phyloP scores from a whole-genome alignment of 2,113 vertebrate species.

The Alligator mississippiensis region DNA sequence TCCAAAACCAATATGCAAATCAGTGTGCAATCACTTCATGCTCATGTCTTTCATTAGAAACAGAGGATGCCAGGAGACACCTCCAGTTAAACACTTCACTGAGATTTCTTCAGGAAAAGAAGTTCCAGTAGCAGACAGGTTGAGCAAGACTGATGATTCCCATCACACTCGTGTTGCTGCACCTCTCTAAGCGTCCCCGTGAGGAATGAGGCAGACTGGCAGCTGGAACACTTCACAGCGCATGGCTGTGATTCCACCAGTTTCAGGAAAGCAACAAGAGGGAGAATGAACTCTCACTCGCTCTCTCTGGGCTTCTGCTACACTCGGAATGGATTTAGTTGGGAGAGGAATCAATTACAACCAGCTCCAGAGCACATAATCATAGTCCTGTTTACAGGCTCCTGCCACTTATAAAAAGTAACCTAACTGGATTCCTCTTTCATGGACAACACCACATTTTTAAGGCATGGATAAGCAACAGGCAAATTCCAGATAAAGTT shows the following conservation, averaged over 20 bases:
- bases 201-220: neutral
- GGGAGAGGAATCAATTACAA: neutral
- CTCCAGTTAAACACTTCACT: neutral
- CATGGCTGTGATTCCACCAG: neutral
- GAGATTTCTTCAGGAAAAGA: neutral
- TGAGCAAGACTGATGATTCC: neutral
- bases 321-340: neutral
- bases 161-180: neutral
- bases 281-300: neutral
- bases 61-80: neutral
- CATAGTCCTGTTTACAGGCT: neutral
- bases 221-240: neutral
- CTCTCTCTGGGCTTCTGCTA: neutral
- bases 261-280: neutral
- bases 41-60: neutral
- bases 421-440: neutral
- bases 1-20: neutral
- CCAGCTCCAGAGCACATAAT: neutral
- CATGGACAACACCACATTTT: conserved; percentile 4
- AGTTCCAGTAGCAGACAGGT: neutral
- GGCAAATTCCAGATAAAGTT: conserved; percentile 44
- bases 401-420: neutral
- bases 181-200: neutral
- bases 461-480: neutral
- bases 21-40: rapidly evolving